A percentile compares a stretch with the other conserved stretches of the same genome.
These are phyloP conservation scores for Phoxinus dragarum DNA, from an alignment of 2,797 vertebrate species.

Conservation along the genomic window DNA sequence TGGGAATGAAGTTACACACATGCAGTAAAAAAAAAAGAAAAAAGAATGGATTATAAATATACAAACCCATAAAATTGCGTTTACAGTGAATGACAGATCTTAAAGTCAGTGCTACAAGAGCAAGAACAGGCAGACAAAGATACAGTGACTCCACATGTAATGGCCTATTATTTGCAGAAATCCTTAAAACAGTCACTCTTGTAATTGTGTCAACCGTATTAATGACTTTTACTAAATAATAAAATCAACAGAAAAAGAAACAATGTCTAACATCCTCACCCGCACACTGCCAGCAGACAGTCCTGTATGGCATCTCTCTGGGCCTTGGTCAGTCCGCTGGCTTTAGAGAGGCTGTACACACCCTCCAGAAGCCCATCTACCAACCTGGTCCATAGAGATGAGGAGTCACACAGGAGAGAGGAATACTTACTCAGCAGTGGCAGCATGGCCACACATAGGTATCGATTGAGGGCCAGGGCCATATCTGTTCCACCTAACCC, in stretches of 20 bases:
- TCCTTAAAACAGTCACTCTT: not conserved
- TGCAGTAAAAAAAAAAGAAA: not conserved
- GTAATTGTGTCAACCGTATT: not conserved
- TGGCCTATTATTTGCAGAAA: not conserved
- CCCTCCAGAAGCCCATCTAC: constrained; percentile 89
- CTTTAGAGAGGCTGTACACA: constrained; percentile 88
- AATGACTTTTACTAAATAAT: not conserved
- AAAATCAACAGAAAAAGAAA: not conserved
- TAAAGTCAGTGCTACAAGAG: not conserved
- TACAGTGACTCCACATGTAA: not conserved
- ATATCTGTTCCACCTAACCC: constrained; percentile 92
- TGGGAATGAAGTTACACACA: constrained; percentile 24
- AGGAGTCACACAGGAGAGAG: constrained; percentile 84
- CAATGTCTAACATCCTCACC: constrained; percentile 74
- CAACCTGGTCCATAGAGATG: constrained; percentile 82
- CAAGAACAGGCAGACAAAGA: not conserved
- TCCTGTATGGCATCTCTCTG: constrained; percentile 91
- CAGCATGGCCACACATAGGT: constrained; percentile 89
- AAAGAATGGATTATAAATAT: not conserved
- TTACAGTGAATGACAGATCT: not conserved
- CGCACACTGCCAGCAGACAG: constrained; percentile 89
- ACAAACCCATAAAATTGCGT: not conserved
- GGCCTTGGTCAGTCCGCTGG: constrained; percentile 91
- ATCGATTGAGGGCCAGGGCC: constrained; percentile 94
- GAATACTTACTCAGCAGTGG: constrained; percentile 90